A percentile compares a stretch with the other conserved stretches of the same genome.
Conservation (phyloP, 2,888 invertebrate species). For the Lasioglossum vierecki region DNA sequence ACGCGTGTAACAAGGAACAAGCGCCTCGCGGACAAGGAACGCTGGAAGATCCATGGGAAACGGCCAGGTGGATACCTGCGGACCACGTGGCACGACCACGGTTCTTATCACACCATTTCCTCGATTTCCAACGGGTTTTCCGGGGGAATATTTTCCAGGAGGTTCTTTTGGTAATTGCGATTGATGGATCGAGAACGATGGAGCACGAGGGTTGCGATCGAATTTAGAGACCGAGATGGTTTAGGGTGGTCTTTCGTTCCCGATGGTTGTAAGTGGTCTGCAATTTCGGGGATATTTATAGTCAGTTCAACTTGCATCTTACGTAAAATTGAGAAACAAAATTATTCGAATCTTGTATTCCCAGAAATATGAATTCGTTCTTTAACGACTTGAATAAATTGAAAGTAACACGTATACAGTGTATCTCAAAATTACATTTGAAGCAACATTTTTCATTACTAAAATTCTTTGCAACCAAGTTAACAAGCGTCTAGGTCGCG, state of each 20-base stretch:
- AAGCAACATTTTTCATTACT: too few species aligned
- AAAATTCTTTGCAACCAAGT: too few species aligned
- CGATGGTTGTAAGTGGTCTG: neutral
- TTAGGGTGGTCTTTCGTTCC: neutral
- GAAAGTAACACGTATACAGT: too few species aligned
- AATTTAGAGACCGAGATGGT: neutral
- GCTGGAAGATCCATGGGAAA: conserved; percentile 66
- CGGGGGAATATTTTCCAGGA: neutral
- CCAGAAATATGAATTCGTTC: too few species aligned
- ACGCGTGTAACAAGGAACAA: conserved; percentile 66
- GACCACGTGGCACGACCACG: conserved; percentile 50
- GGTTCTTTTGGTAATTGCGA: neutral
- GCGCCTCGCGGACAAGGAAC: conserved; percentile 58
- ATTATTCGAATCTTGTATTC: neutral
- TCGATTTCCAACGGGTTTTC: neutral
- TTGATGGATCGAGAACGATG: neutral
- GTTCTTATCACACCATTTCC: conserved; percentile 26
- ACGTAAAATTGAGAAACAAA: neutral
- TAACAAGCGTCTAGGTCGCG: too few species aligned
- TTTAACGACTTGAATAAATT: too few species aligned
- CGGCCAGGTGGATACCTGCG: conserved; percentile 55
- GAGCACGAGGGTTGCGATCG: neutral
- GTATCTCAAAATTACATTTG: too few species aligned
- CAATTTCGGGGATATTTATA: neutral
- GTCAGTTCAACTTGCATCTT: neutral